A percentile compares a stretch with the other conserved stretches of the same genome.
Conservation (phyloP, 2,113 vertebrate species). For the Hippolais icterina region DNA sequence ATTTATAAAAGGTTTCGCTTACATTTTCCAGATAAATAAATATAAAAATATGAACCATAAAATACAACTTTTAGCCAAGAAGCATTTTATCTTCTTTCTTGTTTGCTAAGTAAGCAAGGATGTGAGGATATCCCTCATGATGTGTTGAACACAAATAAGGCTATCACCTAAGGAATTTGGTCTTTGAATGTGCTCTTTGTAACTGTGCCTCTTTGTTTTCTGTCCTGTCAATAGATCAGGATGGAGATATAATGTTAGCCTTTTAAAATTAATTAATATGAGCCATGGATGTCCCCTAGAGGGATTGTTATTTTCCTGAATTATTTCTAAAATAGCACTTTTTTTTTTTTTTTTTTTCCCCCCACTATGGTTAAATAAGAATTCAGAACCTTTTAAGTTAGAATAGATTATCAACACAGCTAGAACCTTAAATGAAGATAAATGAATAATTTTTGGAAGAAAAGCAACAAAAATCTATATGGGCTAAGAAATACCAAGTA, state of each 20-base stretch:
- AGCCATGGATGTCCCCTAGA: not conserved
- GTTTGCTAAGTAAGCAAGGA: not conserved
- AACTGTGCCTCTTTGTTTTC: not conserved
- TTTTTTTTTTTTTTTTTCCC: no score
- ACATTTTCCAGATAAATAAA: not conserved
- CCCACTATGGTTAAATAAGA: not conserved
- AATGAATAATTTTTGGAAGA: not conserved
- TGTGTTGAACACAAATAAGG: not conserved
- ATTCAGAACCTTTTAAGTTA: not conserved
- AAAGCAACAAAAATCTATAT: not conserved
- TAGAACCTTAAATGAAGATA: not conserved
- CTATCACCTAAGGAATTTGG: not conserved
- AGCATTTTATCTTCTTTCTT: not conserved
- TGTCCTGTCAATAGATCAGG: not conserved
- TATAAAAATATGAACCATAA: not conserved
- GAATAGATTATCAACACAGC: not conserved
- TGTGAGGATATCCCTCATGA: not conserved
- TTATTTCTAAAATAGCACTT: not conserved
- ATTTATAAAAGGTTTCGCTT: not conserved
- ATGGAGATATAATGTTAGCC: not conserved
- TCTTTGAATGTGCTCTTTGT: not conserved
- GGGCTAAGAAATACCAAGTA: not conserved
- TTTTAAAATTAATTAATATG: not conserved
- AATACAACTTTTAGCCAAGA: not conserved
- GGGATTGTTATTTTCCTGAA: not conserved